A percentile compares a stretch with the other conserved stretches of the same genome.
Conservation (phyloP, 1,140 invertebrate genomes). For the Melitaea cinxia region DNA sequence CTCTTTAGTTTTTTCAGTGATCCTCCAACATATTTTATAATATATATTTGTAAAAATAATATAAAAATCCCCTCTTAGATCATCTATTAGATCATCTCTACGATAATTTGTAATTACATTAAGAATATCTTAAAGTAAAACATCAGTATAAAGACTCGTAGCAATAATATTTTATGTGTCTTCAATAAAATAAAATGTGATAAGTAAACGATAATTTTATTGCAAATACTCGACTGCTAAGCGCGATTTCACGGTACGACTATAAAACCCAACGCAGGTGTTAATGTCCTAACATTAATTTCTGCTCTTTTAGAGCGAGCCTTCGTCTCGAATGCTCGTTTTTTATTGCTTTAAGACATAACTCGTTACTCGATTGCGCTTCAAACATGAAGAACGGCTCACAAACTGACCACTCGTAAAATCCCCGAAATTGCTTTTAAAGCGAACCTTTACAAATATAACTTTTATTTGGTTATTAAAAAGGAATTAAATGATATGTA, state of each 20-base stretch:
- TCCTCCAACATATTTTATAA: too few species aligned
- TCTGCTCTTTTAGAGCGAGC: conserved; percentile 29
- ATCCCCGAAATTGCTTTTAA: conserved; percentile 48
- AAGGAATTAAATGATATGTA: background rate
- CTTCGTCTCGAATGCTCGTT: conserved; percentile 38
- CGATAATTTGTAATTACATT: background rate
- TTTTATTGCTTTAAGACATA: conserved; percentile 41
- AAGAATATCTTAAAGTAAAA: too few species aligned
- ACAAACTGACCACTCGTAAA: conserved; percentile 55
- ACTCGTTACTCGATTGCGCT: conserved; percentile 41
- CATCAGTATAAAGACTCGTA: background rate
- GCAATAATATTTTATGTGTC: conserved; percentile 2
- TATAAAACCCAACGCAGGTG: conserved; percentile 41
- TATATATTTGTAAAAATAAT: too few species aligned
- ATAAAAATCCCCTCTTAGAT: too few species aligned
- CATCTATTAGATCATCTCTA: background rate
- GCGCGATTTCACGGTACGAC: conserved; percentile 22
- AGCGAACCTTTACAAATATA: conserved; percentile 25
- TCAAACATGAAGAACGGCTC: conserved; percentile 46
- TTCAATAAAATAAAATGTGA: conserved; percentile 14
- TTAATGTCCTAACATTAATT: conserved; percentile 41
- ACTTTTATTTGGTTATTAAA: conserved; percentile 9
- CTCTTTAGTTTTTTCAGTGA: too few species aligned
- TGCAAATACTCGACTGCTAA: conserved; percentile 23
- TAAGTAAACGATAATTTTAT: conserved; percentile 21